phyloP scores from a whole-genome alignment of 2,113 vertebrate genomes.

The Ammodytes dubius region DNA sequence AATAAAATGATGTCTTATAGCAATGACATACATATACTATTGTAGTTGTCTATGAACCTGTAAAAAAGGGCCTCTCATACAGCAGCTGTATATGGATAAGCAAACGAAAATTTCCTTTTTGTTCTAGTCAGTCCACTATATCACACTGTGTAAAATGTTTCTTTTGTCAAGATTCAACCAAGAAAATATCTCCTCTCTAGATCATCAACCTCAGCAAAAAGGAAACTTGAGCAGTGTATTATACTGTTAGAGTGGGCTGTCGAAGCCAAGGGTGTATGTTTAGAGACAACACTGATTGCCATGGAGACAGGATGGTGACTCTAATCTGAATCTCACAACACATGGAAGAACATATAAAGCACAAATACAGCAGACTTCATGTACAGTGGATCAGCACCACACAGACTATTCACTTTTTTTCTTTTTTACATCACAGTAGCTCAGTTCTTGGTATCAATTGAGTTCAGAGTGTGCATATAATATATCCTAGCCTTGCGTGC shows the following conservation, averaged over 20 bases:
- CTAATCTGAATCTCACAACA: slow-evolving; percentile 44
- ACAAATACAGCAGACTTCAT: slow-evolving; percentile 12
- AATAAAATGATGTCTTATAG: slow-evolving; percentile 1
- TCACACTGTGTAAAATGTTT: background rate
- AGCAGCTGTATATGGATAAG: background rate
- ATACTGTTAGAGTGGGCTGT: slow-evolving; percentile 37
- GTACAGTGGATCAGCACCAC: slow-evolving; percentile 11
- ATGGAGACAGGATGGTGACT: slow-evolving; percentile 64
- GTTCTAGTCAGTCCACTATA: slow-evolving; percentile 12
- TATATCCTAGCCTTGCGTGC: no score
- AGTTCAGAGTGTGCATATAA: no score
- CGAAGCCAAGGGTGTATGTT: slow-evolving; percentile 44
- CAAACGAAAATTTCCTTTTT: slow-evolving; percentile 6
- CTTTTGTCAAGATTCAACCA: slow-evolving; percentile 8
- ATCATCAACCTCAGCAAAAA: background rate
- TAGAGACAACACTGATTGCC: slow-evolving; percentile 52
- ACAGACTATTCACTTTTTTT: slow-evolving; percentile 1
- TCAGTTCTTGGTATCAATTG: background rate
- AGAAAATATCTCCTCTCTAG: background rate
- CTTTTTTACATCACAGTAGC: slow-evolving; percentile 7
- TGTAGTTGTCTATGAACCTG: background rate
- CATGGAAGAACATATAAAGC: slow-evolving; percentile 37
- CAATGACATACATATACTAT: background rate
- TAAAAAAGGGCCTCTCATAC: slow-evolving; percentile 3
- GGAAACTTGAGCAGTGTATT: slow-evolving; percentile 24